Evolutionary conservation across 2,113 vertebrate genomes (phyloP).

Genomic region (Cricetomys ansorgei): DNA sequence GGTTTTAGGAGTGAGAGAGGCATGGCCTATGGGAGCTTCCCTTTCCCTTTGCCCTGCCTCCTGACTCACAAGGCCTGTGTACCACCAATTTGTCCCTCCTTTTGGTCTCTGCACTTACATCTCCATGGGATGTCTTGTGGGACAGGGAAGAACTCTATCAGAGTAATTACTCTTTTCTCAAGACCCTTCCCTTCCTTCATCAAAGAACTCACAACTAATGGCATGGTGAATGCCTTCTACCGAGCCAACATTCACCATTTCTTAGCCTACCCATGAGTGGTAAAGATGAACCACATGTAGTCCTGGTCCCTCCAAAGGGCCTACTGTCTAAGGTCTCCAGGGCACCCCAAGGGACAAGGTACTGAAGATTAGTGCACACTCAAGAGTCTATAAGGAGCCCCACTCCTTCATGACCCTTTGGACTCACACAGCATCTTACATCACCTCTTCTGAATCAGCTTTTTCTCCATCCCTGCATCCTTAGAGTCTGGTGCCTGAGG

Average conservation of each 20-base stretch:
- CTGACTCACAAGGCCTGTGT: neutral
- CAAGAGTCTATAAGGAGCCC: neutral
- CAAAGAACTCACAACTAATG: neutral
- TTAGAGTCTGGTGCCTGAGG: fast-evolving
- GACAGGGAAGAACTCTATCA: neutral
- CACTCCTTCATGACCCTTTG: neutral
- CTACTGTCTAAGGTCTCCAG: neutral
- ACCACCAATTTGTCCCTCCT: neutral
- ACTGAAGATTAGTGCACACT: neutral
- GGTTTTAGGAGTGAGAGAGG: neutral
- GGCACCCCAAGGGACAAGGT: neutral
- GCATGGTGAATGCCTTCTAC: neutral
- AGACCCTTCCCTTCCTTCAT: neutral
- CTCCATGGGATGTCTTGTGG: neutral
- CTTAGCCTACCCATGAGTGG: neutral
- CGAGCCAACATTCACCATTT: neutral
- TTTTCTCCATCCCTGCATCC: neutral
- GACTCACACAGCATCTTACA: neutral
- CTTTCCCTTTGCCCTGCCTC: neutral
- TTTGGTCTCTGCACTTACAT: neutral
- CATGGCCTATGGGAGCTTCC: neutral
- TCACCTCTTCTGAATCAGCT: too few relatives aligned
- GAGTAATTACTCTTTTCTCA: neutral
- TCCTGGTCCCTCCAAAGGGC: neutral
- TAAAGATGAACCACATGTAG: fast-evolving